phyloP scores from a whole-genome alignment of 1,140 invertebrate genomes.

The Anoplophora glabripennis region DNA sequence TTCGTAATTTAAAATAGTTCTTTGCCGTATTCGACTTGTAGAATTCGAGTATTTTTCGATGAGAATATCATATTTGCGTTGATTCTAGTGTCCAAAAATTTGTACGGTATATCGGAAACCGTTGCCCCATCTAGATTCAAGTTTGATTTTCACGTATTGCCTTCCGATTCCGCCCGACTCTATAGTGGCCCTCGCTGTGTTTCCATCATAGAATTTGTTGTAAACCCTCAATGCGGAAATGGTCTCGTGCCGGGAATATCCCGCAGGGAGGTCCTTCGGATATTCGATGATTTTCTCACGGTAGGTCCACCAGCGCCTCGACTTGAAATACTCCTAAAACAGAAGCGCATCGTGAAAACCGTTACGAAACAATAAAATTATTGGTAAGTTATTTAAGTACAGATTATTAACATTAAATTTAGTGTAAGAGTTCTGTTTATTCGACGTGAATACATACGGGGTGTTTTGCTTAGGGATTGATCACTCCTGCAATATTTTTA shows the following conservation, averaged over 20 bases:
- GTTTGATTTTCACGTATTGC: slow-evolving; percentile 31
- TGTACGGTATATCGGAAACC: slow-evolving; percentile 35
- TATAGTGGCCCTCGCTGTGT: slow-evolving; percentile 26
- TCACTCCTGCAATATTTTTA: too few relatives aligned
- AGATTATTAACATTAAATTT: too few relatives aligned
- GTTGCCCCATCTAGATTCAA: slow-evolving; percentile 27
- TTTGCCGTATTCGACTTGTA: too few relatives aligned
- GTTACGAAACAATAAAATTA: too few relatives aligned
- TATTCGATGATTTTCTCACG: slow-evolving; percentile 32
- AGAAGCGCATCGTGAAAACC: not conserved
- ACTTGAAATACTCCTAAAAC: slow-evolving; percentile 30
- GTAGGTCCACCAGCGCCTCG: slow-evolving; percentile 28
- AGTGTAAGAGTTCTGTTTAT: too few relatives aligned
- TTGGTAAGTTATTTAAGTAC: too few relatives aligned
- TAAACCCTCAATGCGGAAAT: slow-evolving; percentile 34
- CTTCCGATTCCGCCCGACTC: slow-evolving; percentile 31
- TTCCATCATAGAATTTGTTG: slow-evolving; percentile 36
- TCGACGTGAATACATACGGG: too few relatives aligned
- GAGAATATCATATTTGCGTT: too few relatives aligned
- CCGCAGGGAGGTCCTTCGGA: slow-evolving; percentile 25
- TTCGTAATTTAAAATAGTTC: too few relatives aligned
- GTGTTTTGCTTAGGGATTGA: too few relatives aligned
- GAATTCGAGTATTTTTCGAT: too few relatives aligned
- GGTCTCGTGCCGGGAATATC: slow-evolving; percentile 29
- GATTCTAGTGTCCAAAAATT: slow-evolving; percentile 34